A percentile compares a stretch with the other conserved stretches of the same genome.
Conservation (phyloP, 2,797 vertebrate species). For the Siniperca obscura region DNA sequence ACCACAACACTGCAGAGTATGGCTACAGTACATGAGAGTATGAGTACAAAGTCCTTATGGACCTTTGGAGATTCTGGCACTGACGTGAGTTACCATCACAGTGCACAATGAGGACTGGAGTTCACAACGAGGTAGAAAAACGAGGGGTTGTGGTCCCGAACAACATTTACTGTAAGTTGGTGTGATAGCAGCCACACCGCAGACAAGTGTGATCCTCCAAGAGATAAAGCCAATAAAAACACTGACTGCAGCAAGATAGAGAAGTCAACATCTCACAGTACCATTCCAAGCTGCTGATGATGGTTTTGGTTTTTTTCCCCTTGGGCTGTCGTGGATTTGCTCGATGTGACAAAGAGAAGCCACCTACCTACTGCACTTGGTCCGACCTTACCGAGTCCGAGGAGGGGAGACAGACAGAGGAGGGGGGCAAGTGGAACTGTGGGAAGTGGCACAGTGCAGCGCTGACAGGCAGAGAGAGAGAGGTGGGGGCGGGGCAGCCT, state of each 20-base stretch:
- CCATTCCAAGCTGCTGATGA: constrained; percentile 24
- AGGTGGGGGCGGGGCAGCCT: constrained; percentile 33
- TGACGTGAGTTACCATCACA: constrained; percentile 58
- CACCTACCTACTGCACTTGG: constrained; percentile 84
- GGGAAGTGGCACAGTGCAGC: constrained; percentile 61
- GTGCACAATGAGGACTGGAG: constrained; percentile 36
- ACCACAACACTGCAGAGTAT: constrained; percentile 68
- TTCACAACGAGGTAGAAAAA: constrained; percentile 40
- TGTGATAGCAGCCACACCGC: constrained; percentile 44
- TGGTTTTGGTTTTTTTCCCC: neutral
- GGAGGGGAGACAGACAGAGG: constrained; percentile 70
- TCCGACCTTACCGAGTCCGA: constrained; percentile 82
- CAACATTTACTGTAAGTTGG: constrained; percentile 34
- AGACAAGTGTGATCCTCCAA: constrained; percentile 38
- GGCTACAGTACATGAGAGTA: constrained; percentile 54
- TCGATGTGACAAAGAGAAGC: constrained; percentile 81
- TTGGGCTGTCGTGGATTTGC: constrained; percentile 66
- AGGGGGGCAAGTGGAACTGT: constrained; percentile 70
- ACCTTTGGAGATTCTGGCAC: constrained; percentile 41
- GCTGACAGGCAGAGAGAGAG: constrained; percentile 48
- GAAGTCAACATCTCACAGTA: constrained; percentile 41
- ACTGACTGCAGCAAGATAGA: constrained; percentile 33
- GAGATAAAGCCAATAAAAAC: constrained; percentile 42
- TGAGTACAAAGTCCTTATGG: constrained; percentile 31
- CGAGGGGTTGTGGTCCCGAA: constrained; percentile 62